These are phyloP conservation scores for Cremastinae sp. DNA, from an alignment of 2,888 invertebrate genomes.

Conservation along the genomic window DNA sequence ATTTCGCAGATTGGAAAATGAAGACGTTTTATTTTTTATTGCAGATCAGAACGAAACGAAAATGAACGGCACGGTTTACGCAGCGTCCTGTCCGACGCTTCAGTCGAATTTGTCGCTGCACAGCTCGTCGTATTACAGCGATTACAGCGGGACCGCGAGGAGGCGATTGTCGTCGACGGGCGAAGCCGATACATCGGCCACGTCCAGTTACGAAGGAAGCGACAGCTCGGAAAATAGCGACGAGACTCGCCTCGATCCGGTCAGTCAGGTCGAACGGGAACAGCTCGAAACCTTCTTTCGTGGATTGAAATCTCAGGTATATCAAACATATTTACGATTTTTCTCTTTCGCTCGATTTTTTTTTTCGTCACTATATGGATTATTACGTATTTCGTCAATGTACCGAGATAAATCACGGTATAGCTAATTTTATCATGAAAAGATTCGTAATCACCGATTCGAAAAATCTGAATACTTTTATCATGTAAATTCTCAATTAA, in stretches of 20 bases:
- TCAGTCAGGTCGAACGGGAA: slow-evolving; percentile 85
- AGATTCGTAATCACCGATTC: no score
- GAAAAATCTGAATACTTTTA: no score
- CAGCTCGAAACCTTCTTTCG: slow-evolving; percentile 89
- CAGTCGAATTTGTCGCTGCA: slow-evolving; percentile 75
- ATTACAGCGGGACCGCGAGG: slow-evolving; percentile 76
- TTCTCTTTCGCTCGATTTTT: no score
- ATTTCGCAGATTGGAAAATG: no score
- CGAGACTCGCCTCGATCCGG: slow-evolving; percentile 81
- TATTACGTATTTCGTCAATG: no score
- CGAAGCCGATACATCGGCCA: slow-evolving; percentile 82
- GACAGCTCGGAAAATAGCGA: slow-evolving; percentile 82
- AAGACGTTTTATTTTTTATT: no score
- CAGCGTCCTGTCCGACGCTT: slow-evolving; percentile 73
- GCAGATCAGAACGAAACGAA: no score
- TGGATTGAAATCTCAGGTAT: slow-evolving; percentile 89
- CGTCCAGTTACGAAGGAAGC: slow-evolving; percentile 83
- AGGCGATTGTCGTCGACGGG: slow-evolving; percentile 84
- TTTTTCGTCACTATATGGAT: no score
- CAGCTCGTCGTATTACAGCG: slow-evolving; percentile 76
- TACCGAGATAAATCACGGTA: no score
- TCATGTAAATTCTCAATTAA: no score
- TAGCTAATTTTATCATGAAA: no score
- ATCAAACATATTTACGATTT: no score
- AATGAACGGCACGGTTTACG: slow-evolving; percentile 75